Evolutionary conservation across 1,140 invertebrate species (phyloP).

Genomic region (Araneus ventricosus): DNA sequence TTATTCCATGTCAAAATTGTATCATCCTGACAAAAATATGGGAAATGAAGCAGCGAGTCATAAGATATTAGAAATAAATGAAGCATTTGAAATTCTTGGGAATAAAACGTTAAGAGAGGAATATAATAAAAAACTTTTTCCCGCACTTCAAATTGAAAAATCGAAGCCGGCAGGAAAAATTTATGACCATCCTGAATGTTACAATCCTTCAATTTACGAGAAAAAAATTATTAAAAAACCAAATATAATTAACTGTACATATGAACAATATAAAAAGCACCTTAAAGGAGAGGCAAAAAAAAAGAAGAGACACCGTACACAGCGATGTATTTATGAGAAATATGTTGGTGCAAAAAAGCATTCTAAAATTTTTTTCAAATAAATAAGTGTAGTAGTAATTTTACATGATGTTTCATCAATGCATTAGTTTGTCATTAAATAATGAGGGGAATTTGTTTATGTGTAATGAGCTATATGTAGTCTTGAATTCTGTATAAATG

Average conservation of each 20-base stretch:
- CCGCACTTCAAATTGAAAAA: background rate
- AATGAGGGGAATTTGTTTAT: too few species aligned
- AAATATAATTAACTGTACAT: background rate
- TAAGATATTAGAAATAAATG: conserved; percentile 89
- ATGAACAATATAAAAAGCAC: conserved; percentile 48
- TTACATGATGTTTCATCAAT: too few species aligned
- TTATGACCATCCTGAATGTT: conserved; percentile 51
- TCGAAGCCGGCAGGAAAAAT: background rate
- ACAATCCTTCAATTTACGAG: conserved; percentile 4
- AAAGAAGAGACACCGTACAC: conserved; percentile 9
- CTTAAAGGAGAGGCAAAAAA: conserved; percentile 17
- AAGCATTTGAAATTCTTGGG: conserved; percentile 92
- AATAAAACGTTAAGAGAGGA: conserved; percentile 86
- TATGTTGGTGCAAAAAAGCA: background rate
- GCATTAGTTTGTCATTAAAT: too few species aligned
- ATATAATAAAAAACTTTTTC: conserved; percentile 87
- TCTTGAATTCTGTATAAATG: too few species aligned
- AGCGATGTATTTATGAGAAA: conserved; percentile 27
- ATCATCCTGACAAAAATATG: conserved; percentile 92
- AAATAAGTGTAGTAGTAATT: background rate
- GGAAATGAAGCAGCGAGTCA: conserved; percentile 82
- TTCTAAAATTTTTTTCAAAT: background rate
- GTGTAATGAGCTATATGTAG: too few species aligned
- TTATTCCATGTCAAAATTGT: conserved; percentile 90
- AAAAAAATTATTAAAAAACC: background rate